These are phyloP conservation scores for Porites rus DNA, from an alignment of 92 coral and sea anemone genomes.

Conservation along the genomic window DNA sequence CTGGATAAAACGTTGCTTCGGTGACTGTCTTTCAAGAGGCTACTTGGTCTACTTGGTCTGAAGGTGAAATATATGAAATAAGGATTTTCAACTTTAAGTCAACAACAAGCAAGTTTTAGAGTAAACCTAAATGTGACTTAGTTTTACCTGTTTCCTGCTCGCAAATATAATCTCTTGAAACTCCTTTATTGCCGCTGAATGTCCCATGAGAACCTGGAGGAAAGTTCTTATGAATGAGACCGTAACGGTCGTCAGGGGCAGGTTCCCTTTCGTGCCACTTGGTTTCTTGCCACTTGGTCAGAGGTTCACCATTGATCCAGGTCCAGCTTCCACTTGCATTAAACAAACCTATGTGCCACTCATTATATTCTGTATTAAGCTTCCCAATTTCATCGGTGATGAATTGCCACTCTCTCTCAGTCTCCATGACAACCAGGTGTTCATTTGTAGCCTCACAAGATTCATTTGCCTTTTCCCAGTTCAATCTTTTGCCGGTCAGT, in stretches of 20 bases:
- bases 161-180: constrained; percentile 27
- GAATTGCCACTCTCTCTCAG: constrained; percentile 46
- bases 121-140: background rate
- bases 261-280: constrained; percentile 8
- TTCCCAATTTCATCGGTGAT: constrained; percentile 9
- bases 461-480: background rate
- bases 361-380: background rate
- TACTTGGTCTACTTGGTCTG: too few species aligned
- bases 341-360: constrained; percentile 49
- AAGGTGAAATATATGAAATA: background rate
- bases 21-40: too few species aligned
- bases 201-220: background rate
- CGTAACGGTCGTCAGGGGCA: background rate
- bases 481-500: too few species aligned
- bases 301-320: constrained; percentile 12
- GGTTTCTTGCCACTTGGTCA: constrained; percentile 14
- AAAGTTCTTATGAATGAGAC: constrained; percentile 1
- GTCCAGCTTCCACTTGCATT: background rate
- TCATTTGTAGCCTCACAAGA: background rate
- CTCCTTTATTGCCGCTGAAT: background rate
- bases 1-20: too few species aligned
- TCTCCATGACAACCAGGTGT: constrained; percentile 55
- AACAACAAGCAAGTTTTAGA: too few species aligned
- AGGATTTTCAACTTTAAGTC: background rate
- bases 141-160: constrained; percentile 31